phyloP scores from a whole-genome alignment of 2,797 vertebrate species.

The Sciurus vulgaris region DNA sequence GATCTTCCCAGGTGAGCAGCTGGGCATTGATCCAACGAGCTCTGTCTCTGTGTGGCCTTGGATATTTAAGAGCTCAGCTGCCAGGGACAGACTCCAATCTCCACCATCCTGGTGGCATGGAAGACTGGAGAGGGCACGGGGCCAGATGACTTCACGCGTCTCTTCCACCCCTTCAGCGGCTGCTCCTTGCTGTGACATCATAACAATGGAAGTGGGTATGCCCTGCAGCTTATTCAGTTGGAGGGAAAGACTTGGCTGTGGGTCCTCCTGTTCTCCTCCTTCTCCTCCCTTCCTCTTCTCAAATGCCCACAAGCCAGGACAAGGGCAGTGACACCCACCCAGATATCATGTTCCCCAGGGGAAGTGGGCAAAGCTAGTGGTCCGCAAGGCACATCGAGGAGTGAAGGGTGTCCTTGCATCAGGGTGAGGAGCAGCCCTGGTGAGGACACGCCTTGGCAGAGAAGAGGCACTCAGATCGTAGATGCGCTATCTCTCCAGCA shows the following conservation, averaged over 20 bases:
- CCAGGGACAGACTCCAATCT: conserved; percentile 66
- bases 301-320: not conserved
- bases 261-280: not conserved
- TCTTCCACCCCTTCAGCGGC: not conserved
- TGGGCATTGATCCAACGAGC: conserved; percentile 3
- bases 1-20: conserved; percentile 57
- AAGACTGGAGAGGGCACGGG: conserved; percentile 49
- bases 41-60: conserved; percentile 57
- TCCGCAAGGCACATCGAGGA: conserved; percentile 43
- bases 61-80: conserved; percentile 39
- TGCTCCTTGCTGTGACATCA: conserved; percentile 70
- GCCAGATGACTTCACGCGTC: conserved; percentile 76
- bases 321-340: not conserved
- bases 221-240: conserved; percentile 18
- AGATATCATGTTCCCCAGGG: not conserved
- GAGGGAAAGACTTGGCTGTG: not conserved
- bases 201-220: conserved; percentile 61
- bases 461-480: conserved; percentile 4
- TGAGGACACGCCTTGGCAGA: conserved; percentile 66
- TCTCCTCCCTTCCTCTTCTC: not conserved
- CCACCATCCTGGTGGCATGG: conserved; percentile 66
- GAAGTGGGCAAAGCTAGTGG: not conserved
- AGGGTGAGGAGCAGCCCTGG: not conserved
- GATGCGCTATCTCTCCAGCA: conserved; percentile 66
- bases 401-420: not conserved